phyloP scores from a whole-genome alignment of 2,113 vertebrate genomes.

The Plectropomus leopardus region DNA sequence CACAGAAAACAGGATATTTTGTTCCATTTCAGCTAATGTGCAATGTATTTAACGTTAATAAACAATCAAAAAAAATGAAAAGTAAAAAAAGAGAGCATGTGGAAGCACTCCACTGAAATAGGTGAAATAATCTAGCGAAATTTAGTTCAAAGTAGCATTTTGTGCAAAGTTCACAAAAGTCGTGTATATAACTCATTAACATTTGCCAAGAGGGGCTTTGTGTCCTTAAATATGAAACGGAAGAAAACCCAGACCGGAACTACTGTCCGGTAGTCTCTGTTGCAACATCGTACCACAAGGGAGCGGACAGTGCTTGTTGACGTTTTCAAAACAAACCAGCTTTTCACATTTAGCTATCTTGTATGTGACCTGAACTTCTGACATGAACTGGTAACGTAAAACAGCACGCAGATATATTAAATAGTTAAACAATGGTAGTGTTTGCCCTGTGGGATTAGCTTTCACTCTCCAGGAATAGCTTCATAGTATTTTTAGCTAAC shows the following conservation, averaged over 20 bases:
- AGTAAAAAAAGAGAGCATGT: too few species aligned
- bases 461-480: not conserved
- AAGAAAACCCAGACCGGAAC: slow-evolving; percentile 54
- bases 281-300: not conserved
- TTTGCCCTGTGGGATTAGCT: not conserved
- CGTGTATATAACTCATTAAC: not conserved
- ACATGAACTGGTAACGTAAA: not conserved
- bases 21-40: too few species aligned
- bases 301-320: slow-evolving; percentile 22
- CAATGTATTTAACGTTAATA: too few species aligned
- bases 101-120: too few species aligned
- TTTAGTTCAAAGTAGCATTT: too few species aligned
- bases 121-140: too few species aligned
- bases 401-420: too few species aligned
- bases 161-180: not conserved
- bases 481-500: slow-evolving; percentile 38
- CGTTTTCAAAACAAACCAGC: slow-evolving; percentile 38
- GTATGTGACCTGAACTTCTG: fast-evolving
- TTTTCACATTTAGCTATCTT: fast-evolving
- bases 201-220: not conserved
- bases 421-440: not conserved
- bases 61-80: too few species aligned
- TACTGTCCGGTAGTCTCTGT: not conserved
- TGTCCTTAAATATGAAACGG: not conserved
- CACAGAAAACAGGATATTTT: too few species aligned